Conservation (phyloP, 64 coral and sea anemone genomes). For the Hydrozoanthus tunicans region DNA sequence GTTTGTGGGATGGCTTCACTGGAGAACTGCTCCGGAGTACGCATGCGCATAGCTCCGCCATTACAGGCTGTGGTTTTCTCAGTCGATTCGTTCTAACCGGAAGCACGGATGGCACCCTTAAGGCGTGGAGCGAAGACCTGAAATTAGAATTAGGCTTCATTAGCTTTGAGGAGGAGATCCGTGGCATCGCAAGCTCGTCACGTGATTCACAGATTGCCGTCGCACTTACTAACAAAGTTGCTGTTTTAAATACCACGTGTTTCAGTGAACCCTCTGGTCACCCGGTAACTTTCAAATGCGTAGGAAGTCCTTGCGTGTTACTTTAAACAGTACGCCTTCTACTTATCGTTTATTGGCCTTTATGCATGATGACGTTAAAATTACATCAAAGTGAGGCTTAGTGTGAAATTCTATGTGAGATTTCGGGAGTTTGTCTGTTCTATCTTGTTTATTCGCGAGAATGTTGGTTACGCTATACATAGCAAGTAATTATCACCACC, state of each 20-base stretch:
- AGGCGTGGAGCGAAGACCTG: conserved; percentile 29
- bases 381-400: no score
- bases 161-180: conserved; percentile 61
- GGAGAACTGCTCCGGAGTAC: background rate
- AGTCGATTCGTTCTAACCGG: conserved; percentile 38
- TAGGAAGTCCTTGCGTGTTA: conserved; percentile 13
- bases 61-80: conserved; percentile 59
- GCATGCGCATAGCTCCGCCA: background rate
- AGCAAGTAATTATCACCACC: no score
- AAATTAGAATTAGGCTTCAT: conserved; percentile 31
- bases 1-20: conserved; percentile 49
- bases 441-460: no score
- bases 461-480: no score
- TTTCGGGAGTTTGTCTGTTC: no score
- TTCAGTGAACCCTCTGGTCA: background rate
- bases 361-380: no score
- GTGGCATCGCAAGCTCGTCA: conserved; percentile 54
- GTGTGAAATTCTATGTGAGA: no score
- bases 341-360: no score
- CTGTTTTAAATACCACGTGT: conserved; percentile 44
- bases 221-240: conserved; percentile 48
- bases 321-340: background rate
- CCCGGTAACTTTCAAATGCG: background rate
- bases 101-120: conserved; percentile 48
- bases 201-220: conserved; percentile 37